Percentiles rank a stretch among this genome's conserved stretches.
phyloP scores from a whole-genome alignment of 2,113 vertebrate genomes.

The Amia ocellicauda region DNA sequence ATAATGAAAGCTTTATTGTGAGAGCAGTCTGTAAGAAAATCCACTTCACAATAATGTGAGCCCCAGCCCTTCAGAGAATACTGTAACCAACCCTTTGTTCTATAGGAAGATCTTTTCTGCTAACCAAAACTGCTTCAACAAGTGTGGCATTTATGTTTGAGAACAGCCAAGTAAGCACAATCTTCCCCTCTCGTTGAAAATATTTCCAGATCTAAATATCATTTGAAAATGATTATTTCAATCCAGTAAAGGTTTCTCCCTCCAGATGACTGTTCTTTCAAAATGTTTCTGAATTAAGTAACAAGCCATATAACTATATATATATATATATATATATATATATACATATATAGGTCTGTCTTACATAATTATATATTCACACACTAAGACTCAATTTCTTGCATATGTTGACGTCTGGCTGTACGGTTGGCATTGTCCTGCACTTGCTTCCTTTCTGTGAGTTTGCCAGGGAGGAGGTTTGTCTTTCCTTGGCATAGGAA shows the following conservation, averaged over 20 bases:
- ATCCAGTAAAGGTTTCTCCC: no score
- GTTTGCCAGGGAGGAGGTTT: constrained; percentile 10
- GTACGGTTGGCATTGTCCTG: no score
- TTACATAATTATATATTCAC: no score
- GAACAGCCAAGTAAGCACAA: constrained; percentile 9
- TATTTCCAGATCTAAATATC: not conserved
- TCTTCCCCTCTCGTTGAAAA: constrained; percentile 12
- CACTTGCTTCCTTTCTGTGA: constrained; percentile 26
- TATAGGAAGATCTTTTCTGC: constrained; percentile 18
- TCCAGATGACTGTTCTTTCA: no score
- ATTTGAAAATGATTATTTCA: no score
- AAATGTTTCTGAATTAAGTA: no score
- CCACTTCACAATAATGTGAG: constrained; percentile 5
- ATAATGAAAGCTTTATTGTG: constrained; percentile 31
- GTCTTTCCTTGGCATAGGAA: constrained; percentile 8
- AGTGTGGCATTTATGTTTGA: constrained; percentile 24
- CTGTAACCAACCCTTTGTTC: constrained; percentile 30
- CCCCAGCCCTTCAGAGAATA: constrained; percentile 2
- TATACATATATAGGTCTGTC: no score
- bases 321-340: no score
- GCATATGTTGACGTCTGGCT: no score
- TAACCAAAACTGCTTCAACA: constrained; percentile 31
- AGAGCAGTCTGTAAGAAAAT: constrained; percentile 25
- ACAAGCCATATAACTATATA: no score
- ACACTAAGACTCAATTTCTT: no score